These are phyloP conservation scores for Saguinus midas DNA, from an alignment of 2,113 vertebrate species.

Conservation along the genomic window DNA sequence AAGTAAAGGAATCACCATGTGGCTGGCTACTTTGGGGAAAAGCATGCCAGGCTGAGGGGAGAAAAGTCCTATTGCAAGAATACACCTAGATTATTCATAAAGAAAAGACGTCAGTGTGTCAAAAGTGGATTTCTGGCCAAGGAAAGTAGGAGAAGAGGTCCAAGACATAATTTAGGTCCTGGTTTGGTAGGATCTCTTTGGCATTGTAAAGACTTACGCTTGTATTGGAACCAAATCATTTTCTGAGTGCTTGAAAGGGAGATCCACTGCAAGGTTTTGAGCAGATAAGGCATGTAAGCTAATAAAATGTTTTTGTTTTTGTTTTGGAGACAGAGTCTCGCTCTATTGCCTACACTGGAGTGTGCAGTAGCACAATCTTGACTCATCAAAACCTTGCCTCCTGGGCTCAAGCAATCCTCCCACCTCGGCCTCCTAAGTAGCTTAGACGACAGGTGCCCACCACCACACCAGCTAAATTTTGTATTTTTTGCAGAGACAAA, in stretches of 20 bases:
- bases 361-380: too few species aligned
- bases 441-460: too few species aligned
- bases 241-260: background rate
- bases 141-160: background rate
- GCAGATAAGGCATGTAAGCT: background rate
- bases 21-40: background rate
- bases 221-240: too few species aligned
- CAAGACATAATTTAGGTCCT: background rate
- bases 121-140: background rate
- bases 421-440: too few species aligned
- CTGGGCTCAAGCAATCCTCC: too few species aligned
- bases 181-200: background rate
- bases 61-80: background rate
- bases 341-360: too few species aligned
- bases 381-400: too few species aligned
- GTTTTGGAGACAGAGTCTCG: too few species aligned
- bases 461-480: too few species aligned
- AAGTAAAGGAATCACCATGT: background rate
- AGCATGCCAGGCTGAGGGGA: background rate
- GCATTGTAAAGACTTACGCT: background rate
- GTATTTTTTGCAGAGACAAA: too few species aligned
- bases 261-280: background rate
- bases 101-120: background rate
- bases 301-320: too few species aligned
- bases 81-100: background rate